Conservation (phyloP, 2,888 invertebrate genomes). For the Morinoia aosen region DNA sequence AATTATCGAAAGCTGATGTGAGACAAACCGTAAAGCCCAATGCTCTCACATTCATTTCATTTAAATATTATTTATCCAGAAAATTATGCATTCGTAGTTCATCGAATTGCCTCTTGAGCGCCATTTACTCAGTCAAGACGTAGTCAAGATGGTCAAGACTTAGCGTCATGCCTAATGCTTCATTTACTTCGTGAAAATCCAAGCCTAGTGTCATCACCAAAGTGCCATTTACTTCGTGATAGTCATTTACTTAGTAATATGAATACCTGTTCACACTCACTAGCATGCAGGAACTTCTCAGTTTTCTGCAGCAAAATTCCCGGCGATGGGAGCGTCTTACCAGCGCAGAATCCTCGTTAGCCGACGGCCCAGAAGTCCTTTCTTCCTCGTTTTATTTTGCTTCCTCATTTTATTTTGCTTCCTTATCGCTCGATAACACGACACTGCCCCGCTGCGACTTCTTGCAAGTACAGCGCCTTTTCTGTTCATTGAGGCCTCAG, state of each 20-base stretch:
- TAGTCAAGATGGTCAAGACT: no score
- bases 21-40: no score
- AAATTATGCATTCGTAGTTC: no score
- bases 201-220: background rate
- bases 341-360: background rate
- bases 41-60: no score
- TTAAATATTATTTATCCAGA: no score
- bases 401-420: background rate
- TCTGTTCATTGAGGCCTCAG: background rate
- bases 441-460: background rate
- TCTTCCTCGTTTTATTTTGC: background rate
- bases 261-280: background rate
- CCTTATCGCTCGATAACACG: conserved; percentile 3
- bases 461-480: background rate
- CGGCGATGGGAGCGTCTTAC: background rate
- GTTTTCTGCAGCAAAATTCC: background rate
- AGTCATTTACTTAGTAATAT: background rate
- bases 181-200: background rate
- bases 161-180: background rate
- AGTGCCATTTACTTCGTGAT: background rate
- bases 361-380: background rate
- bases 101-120: no score
- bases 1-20: no score
- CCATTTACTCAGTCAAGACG: no score
- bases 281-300: background rate